A percentile compares a stretch with the other conserved stretches of the same genome.
Evolutionary conservation across 2,113 vertebrate genomes (phyloP).

Genomic region (Zosterops borbonicus): DNA sequence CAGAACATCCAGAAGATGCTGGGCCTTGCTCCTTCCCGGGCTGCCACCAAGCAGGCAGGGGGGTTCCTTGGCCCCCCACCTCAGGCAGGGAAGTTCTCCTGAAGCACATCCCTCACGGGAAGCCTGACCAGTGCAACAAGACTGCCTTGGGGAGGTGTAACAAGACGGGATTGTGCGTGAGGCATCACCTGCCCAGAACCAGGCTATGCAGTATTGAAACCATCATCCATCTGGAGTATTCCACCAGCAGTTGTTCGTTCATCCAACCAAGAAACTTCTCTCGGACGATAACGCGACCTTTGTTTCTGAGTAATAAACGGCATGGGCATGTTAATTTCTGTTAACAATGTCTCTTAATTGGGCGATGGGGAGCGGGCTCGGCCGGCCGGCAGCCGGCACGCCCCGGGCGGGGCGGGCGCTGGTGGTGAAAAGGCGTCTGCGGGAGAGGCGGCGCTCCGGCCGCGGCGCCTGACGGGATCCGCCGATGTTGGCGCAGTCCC

Average conservation of each 20-base stretch:
- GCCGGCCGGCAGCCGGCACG: neutral
- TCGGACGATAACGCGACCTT: constrained; percentile 16
- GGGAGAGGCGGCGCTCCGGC: neutral
- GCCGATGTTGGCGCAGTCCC: neutral
- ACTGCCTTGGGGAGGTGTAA: neutral
- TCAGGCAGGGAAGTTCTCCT: constrained; percentile 95
- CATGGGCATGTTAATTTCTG: constrained; percentile 13
- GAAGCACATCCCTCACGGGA: neutral
- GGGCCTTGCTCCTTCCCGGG: constrained; percentile 93
- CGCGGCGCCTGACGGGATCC: neutral
- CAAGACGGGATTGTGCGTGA: neutral
- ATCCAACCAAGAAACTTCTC: constrained; percentile 5
- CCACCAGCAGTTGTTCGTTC: neutral
- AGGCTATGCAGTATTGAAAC: neutral
- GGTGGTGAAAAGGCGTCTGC: accelerated
- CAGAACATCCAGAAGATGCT: constrained; percentile 99
- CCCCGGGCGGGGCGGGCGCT: neutral
- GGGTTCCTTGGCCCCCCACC: constrained; percentile 96
- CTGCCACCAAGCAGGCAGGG: constrained; percentile 96
- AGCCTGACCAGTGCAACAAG: neutral
- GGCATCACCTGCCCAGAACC: neutral
- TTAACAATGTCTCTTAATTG: neutral
- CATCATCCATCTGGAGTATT: neutral
- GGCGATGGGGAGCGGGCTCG: neutral
- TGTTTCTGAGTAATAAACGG: constrained; percentile 54